Evolutionary conservation across 2,113 vertebrate genomes (phyloP), one percentile per base, ranked within the genome.

Genomic region (Tamias sibiricus): DNA sequence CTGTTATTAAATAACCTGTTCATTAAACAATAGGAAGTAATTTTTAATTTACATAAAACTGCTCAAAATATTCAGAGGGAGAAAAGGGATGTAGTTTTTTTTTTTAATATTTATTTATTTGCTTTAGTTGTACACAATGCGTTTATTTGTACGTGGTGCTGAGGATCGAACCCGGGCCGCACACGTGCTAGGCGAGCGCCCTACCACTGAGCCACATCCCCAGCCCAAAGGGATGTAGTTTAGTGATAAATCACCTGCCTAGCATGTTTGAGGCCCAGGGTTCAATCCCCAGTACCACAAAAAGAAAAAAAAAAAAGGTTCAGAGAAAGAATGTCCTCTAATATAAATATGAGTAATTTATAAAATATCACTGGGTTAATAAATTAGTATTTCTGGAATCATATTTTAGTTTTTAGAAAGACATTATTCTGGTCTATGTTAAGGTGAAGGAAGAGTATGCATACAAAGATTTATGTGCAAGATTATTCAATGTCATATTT

Each of bases 401-500:
- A 19, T 35, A 64, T 89, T 94, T 80, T 76, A 59, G 20, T 71
- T 96, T 81, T 74, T 80, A 59, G 54, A 94, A 77, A 77, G 24
- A 32, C n/a, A 26, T 64, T 35, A 22, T 10, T 90, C 66, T 26
- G 28, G 28, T 79, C 57, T 84, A 28, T 22, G 19, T 40, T 77
- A 95, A 89, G 42, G 24, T 66, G 40, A 62, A 79, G 94, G 24
- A 92, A 94, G 28, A 44, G n/a, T 19, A 47, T 49, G 24, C 35
- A 85, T 11, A 30, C 80, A 66, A 94, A 83, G 57, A 69, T 86
- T 75, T 54, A 80, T 42, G 47, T 81, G 68, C 22, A 66, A 57
- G 47, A 68, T 84, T 75, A 49, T 30, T 81, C 54, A 32, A 59
- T 57, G 64, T 47, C 35, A 14, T 57, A 85, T 66, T 57, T 85